A percentile compares a stretch with the other conserved stretches of the same genome.
These are phyloP conservation scores for Daboia siamensis DNA, from an alignment of 2,113 vertebrate genomes.

Conservation along the genomic window DNA sequence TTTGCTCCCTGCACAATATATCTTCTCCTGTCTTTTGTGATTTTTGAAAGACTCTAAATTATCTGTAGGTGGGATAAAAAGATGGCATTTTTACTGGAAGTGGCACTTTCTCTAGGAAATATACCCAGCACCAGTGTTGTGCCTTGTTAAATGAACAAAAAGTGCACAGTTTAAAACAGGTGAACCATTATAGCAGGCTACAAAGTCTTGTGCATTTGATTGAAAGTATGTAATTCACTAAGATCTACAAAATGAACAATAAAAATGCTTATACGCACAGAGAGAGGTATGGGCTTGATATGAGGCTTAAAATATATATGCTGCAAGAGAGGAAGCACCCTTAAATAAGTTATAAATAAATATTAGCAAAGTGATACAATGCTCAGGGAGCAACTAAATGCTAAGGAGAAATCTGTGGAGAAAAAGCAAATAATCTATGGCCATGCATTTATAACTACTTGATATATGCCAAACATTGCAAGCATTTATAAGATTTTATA, in stretches of 20 bases:
- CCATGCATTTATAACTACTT: not conserved
- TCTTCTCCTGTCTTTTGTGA: not conserved
- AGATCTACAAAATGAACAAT: slow-evolving; percentile 7
- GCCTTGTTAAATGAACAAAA: not conserved
- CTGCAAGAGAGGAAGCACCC: not conserved
- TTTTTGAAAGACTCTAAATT: not conserved
- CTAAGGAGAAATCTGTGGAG: not conserved
- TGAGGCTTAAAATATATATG: not conserved
- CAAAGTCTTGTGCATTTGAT: not conserved
- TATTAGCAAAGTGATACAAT: slow-evolving; percentile 16
- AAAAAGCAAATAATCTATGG: slow-evolving; percentile 12
- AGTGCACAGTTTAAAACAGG: not conserved
- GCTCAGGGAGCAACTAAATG: not conserved
- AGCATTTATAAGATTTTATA: slow-evolving; percentile 8
- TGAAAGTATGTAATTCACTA: slow-evolving; percentile 1
- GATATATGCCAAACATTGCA: slow-evolving; percentile 3
- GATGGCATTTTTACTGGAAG: not conserved
- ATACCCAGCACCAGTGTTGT: not conserved
- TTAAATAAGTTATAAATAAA: slow-evolving; percentile 10
- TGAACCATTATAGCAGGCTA: not conserved
- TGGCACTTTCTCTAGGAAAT: not conserved
- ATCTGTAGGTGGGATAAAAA: not conserved
- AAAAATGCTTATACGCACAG: not conserved
- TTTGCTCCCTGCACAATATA: not conserved
- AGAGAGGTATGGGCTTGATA: not conserved